Base-by-base conservation (phyloP, 2,113 vertebrate species). In the Myocastor coypus region DNA sequence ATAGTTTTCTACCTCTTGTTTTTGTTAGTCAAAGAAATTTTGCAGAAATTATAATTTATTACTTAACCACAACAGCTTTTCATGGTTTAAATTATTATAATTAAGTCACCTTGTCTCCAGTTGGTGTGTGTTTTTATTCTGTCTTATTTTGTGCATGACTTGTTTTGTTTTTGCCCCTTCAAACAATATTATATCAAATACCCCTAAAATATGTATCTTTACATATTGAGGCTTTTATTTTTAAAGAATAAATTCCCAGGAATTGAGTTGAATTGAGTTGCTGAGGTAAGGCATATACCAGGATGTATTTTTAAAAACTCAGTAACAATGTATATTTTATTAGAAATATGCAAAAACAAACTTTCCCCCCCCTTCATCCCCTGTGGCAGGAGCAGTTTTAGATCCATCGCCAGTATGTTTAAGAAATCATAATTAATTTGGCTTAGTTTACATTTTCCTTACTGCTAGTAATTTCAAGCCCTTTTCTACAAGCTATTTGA, bases 261-360 rank as follows among this genome's bases (percentile, higher is more conserved):
- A n/a, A n/a, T 55, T 34, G 30, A 87, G 52, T 84, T 64, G 7
- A 94, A 37, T 77, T 64, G 17, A 96, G 82, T 40, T 95, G 28
- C 46, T 81, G 46, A 86, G 34, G 75, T 32, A 37, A 42, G 24
- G 0, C 3, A 40, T 95, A 94, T 61, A 95, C 37, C 37, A 84
- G 52, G 73, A 22, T 78, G 5, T 83, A 69, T 77, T 80, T 57
- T 80, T 80, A 52, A 69, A 87, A 73, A 83, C 26, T 71, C 46
- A 55, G 57, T 63, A 94, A 34, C 57, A 85, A 80, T 83, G 87
- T 50, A 32, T 28, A 40, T 69, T 84, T 80, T 92, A 83, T 11
- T 13, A 86, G 14, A 34, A 22, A 30, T 64, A 26, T 80, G 32
- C 32, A 75, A 46, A 68, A 57, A 55, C 37, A 57, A 63, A 26